Percentiles rank a stretch among this genome's conserved stretches.
Conservation (phyloP, 2,113 vertebrate genomes). For the Nestor notabilis region DNA sequence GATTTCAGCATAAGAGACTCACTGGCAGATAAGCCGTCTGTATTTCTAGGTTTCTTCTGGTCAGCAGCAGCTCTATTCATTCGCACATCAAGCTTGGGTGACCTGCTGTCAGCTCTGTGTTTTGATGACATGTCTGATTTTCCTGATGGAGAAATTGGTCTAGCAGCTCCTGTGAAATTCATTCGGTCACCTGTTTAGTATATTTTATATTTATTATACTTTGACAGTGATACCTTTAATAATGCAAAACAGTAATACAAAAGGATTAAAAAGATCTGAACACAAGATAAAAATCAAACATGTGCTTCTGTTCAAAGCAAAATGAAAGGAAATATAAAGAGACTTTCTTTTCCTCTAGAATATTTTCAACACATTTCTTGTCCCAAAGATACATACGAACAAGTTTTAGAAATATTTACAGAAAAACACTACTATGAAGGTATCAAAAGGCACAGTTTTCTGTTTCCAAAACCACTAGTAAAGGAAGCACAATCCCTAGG, state of each 20-base stretch:
- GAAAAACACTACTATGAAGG: neutral
- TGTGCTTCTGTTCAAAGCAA: neutral
- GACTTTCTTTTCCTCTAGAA: neutral
- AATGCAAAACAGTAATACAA: neutral
- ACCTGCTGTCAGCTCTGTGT: slow-evolving; percentile 86
- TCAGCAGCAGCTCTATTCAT: slow-evolving; percentile 83
- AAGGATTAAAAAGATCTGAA: neutral
- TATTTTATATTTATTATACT: slow-evolving; percentile 62
- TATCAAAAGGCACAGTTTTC: neutral
- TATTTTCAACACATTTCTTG: neutral
- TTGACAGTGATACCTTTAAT: neutral
- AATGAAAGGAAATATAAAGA: neutral
- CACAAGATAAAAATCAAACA: neutral
- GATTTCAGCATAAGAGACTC: slow-evolving; percentile 94
- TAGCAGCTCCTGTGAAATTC: slow-evolving; percentile 81
- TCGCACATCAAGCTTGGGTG: slow-evolving; percentile 86
- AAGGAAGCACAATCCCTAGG: neutral
- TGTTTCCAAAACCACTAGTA: neutral
- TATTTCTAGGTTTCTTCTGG: slow-evolving; percentile 84
- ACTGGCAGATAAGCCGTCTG: slow-evolving; percentile 87
- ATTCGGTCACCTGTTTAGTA: slow-evolving; percentile 87
- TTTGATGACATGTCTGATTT: slow-evolving; percentile 83
- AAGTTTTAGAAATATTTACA: neutral
- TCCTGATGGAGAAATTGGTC: slow-evolving; percentile 82
- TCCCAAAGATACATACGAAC: neutral